Evolutionary conservation across 2,888 invertebrate genomes (phyloP).

Genomic region (Trichogramma dendrolimi): DNA sequence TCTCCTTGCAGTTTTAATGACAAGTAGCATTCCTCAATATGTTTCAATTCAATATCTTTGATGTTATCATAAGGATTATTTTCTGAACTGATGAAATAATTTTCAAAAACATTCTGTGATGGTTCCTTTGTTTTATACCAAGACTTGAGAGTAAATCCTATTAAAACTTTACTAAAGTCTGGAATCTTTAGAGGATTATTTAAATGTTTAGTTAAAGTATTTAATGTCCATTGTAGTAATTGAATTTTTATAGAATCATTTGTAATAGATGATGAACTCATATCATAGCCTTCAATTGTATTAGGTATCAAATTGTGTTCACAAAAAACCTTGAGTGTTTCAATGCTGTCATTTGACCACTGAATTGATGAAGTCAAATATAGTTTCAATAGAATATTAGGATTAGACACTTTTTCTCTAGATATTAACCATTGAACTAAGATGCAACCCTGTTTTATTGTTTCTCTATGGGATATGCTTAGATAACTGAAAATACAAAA

Average conservation of each 20-base stretch:
- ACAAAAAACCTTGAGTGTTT: constrained; percentile 48
- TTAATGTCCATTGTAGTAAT: constrained; percentile 41
- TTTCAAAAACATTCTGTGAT: too few species aligned
- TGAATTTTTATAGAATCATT: constrained; percentile 36
- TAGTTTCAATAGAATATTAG: constrained; percentile 47
- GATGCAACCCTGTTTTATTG: constrained; percentile 45
- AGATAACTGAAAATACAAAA: constrained; percentile 48
- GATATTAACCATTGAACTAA: constrained; percentile 51
- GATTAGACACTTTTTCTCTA: constrained; percentile 42
- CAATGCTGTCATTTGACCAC: constrained; percentile 46
- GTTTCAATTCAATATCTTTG: constrained; percentile 23
- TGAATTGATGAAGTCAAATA: constrained; percentile 50
- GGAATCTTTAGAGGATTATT: constrained; percentile 32
- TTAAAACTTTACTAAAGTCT: constrained; percentile 38
- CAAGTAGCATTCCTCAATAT: constrained; percentile 37
- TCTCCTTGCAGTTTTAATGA: constrained; percentile 33
- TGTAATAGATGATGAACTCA: constrained; percentile 27
- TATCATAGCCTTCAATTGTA: constrained; percentile 30
- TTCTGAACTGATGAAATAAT: constrained; percentile 16
- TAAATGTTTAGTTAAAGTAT: constrained; percentile 33
- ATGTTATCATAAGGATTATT: constrained; percentile 26
- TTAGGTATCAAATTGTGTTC: constrained; percentile 43
- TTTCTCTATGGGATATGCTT: constrained; percentile 52
- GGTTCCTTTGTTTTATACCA: constrained; percentile 27
- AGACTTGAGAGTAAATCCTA: constrained; percentile 36